phyloP scores from a whole-genome alignment of 2,797 vertebrate species.

The Artibeus jamaicensis region DNA sequence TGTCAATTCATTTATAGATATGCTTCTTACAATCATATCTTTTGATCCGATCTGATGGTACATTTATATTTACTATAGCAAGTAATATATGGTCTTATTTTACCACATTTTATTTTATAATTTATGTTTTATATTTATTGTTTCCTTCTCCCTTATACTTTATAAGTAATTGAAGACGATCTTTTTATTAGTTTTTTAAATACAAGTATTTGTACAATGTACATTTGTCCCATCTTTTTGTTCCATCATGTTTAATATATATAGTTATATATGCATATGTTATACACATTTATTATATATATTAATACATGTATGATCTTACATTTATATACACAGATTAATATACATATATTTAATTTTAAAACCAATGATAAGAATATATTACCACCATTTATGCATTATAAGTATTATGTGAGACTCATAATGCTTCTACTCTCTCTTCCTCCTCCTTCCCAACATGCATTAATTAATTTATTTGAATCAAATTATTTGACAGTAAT shows the following conservation, averaged over 20 bases:
- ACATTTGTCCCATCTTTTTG: neutral
- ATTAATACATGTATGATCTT: neutral
- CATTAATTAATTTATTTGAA: neutral
- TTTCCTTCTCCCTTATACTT: neutral
- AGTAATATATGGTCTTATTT: neutral
- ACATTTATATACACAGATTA: neutral
- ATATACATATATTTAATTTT: neutral
- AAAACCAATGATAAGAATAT: neutral
- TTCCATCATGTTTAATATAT: neutral
- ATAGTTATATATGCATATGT: neutral
- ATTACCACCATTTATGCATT: neutral
- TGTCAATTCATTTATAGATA: neutral
- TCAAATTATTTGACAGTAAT: neutral
- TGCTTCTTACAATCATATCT: neutral
- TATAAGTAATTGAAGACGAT: neutral
- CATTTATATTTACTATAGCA: neutral
- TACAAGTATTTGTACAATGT: neutral
- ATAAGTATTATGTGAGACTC: neutral
- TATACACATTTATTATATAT: neutral
- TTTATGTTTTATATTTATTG: neutral
- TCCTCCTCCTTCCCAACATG: neutral
- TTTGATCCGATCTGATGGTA: neutral
- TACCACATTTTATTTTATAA: conserved; percentile 3
- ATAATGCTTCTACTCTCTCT: neutral
- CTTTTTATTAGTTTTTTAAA: neutral